Evolutionary conservation across 2,113 vertebrate genomes (phyloP), one percentile per base, ranked within the genome.

Genomic region (Neofelis nebulosa): DNA sequence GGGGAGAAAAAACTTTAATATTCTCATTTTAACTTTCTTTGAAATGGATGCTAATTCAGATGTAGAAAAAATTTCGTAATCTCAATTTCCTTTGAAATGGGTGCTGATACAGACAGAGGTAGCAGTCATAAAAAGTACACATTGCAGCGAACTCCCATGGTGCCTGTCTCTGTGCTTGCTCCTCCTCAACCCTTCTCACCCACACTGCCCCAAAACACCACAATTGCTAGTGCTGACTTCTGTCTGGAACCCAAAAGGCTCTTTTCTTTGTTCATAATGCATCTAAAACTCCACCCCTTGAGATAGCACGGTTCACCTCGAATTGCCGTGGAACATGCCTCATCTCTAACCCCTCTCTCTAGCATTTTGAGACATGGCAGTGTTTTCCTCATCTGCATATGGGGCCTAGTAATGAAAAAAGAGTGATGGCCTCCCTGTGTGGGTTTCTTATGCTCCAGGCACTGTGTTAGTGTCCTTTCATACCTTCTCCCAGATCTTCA

Each of bases 191-290:
- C 73, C 57, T 31, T 55, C 16, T 23, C 0, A 41, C 36, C 57
- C 86, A 45, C 38, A n/a, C 25, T 23, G 1, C 15, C 27, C 80
- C 76, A 29, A 38, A 29, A 38, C 9, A 15, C 29, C 38, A 23
- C 2, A 66, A 29, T 21, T 79, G 45, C 65, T 33, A 2, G 10
- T 90, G 48, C 33, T 50, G 27, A 23, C n/a, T 7, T 6, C 4
- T 14, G 25, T 6, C 0, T 0, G 38, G 50, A 80, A 15, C 38
- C 10, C 13, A 0, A 65, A 4, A 36, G n/a, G 6, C 41, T 79
- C 33, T 87, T 41, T 57, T 76, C 68, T 38, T 65, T 76, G 41
- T 48, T 55, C 45, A 12, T 48, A 29, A 29, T 7, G 8, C 8
- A 4, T 41, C 41, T 50, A 38, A 48, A 50, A 71, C 15, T 23